Evolutionary conservation across 2,888 invertebrate genomes (phyloP), one percentile per base, ranked within the genome.

Genomic region (Pyrocoelia pectoralis): DNA sequence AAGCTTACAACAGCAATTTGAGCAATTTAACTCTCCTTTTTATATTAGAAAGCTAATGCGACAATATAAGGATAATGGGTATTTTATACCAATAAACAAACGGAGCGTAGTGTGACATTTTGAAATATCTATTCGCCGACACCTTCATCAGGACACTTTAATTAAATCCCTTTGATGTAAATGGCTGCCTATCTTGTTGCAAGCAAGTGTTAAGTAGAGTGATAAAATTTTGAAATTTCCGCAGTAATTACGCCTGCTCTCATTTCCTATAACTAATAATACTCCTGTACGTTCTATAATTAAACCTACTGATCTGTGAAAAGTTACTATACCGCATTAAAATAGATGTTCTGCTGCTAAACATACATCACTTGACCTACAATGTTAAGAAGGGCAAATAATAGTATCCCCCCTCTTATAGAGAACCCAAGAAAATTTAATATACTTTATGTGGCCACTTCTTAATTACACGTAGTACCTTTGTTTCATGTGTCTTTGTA

Each of bases 71-170:
- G 2, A 33, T n/a, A n/a, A 33, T 33, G 33, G 9, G 10, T n/a
- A 33, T 33, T 8, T 33, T 2, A 33, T 6, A 24, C 24, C 24
- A 24, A 33, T 33, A 33, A 33, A 33, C 33, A 33, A 33, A 33
- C 33, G 33, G 8, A 33, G 33, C 33, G 24, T 24, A 24, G 24
- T 6, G 3, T 3, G 33, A 33, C 33, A 33, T 6, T 33, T 24
- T 24, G 3, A 24, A 24, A 33, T 33, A 10, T 33, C n/a, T 33
- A 10, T 33, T 33, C 2, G 33, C 24, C 3, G 8, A 8, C 33
- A 33, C 33, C 33, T 33, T 33, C 33, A n/a, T n/a, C n/a, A 33
- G n/a, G 33, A 33, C 33, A 33, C 33, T 33, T n/a, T 33, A 33
- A 33, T 33, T 33, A 33, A 33, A 33, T 33, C n/a, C 33, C 33